phyloP scores from a whole-genome alignment of 2,113 vertebrate genomes.

The Protomyctophum bolini region DNA sequence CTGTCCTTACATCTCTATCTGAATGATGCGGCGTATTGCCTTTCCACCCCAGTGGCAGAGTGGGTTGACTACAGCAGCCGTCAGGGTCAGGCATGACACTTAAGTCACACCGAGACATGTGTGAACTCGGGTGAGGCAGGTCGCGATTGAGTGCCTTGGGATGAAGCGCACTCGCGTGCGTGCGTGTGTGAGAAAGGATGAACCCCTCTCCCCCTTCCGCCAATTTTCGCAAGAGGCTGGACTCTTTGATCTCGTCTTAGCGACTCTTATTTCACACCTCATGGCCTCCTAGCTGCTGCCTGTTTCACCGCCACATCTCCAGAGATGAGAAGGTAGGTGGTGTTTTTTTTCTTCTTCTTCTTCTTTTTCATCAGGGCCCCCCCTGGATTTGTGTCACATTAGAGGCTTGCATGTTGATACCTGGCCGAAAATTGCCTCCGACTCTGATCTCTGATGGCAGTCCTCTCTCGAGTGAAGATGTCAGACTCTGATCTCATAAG shows the following conservation, averaged over 20 bases:
- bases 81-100: slow-evolving; percentile 7
- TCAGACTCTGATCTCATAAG: slow-evolving; percentile 39
- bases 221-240: slow-evolving; percentile 35
- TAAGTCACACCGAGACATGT: slow-evolving; percentile 9
- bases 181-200: background rate
- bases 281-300: background rate
- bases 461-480: slow-evolving; percentile 29
- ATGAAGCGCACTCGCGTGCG: slow-evolving; percentile 21
- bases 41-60: background rate
- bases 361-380: slow-evolving; percentile 55
- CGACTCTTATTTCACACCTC: slow-evolving; percentile 62
- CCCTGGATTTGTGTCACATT: slow-evolving; percentile 23
- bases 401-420: slow-evolving; percentile 20
- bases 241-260: slow-evolving; percentile 52
- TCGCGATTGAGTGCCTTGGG: slow-evolving; percentile 6
- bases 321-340: slow-evolving; percentile 35
- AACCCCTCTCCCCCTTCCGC: slow-evolving; percentile 17
- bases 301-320: slow-evolving; percentile 27
- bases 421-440: slow-evolving; percentile 29
- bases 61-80: background rate
- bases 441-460: slow-evolving; percentile 12
- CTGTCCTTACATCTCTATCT: background rate
- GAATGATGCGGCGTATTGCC: background rate
- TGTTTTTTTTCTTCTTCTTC: slow-evolving; percentile 40
- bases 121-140: slow-evolving; percentile 10